These are phyloP conservation scores for Polypedilum pembai DNA, from an alignment of 1,140 invertebrate species.

Conservation along the genomic window DNA sequence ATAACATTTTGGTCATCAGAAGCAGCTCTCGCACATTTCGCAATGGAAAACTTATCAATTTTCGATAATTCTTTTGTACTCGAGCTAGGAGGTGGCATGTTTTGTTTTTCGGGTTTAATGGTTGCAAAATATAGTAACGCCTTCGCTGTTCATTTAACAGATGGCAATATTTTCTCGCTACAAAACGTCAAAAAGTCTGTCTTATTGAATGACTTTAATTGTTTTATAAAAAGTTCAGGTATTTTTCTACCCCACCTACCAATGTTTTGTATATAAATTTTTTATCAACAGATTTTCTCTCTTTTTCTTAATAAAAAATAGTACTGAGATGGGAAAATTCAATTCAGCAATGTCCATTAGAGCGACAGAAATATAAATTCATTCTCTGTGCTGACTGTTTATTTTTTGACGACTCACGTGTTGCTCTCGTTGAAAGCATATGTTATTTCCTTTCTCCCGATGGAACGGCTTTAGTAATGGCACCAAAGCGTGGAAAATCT, in stretches of 20 bases:
- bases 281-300: background rate
- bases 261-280: too few relatives aligned
- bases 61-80: constrained; percentile 62
- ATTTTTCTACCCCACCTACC: constrained; percentile 29
- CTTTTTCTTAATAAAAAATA: constrained; percentile 29
- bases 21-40: constrained; percentile 70
- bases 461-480: constrained; percentile 66
- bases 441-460: constrained; percentile 55
- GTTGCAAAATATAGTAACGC: constrained; percentile 59
- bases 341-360: constrained; percentile 33
- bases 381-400: constrained; percentile 73
- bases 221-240: constrained; percentile 41
- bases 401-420: constrained; percentile 72
- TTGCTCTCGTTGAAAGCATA: constrained; percentile 62
- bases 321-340: constrained; percentile 48
- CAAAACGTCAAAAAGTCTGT: constrained; percentile 63
- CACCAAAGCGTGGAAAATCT: constrained; percentile 63
- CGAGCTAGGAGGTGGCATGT: constrained; percentile 81
- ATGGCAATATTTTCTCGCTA: constrained; percentile 69
- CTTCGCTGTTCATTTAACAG: constrained; percentile 57
- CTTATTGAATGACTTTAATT: constrained; percentile 52
- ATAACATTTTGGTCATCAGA: constrained; percentile 86
- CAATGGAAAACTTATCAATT: constrained; percentile 55
- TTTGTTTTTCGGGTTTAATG: constrained; percentile 69
- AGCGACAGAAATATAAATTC: constrained; percentile 52